A percentile compares a stretch with the other conserved stretches of the same genome.
Conservation (phyloP, 2,888 invertebrate genomes). For the Hipparchia sbordonii region DNA sequence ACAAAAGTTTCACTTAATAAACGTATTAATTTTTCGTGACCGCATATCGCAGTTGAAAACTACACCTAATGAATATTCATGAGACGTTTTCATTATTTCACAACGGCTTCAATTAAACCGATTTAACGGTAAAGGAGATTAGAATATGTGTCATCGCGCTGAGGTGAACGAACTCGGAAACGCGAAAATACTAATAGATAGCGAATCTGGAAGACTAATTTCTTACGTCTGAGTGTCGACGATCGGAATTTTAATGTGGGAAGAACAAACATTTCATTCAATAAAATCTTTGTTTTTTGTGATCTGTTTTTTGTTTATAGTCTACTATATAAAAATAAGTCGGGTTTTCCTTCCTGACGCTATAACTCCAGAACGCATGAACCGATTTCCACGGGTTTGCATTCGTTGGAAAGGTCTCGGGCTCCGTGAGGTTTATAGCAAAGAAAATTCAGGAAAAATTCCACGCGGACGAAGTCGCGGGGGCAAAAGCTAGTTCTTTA, state of each 20-base stretch:
- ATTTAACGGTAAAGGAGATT: constrained; percentile 39
- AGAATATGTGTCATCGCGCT: constrained; percentile 37
- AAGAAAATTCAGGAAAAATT: no score
- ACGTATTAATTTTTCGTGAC: neutral
- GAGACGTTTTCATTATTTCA: constrained; percentile 33
- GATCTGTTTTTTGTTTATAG: neutral
- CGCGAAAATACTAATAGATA: constrained; percentile 28
- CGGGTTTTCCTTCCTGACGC: no score
- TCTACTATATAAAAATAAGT: neutral
- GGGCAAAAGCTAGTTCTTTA: no score
- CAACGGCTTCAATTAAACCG: constrained; percentile 38
- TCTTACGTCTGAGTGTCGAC: constrained; percentile 3
- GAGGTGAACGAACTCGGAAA: constrained; percentile 39
- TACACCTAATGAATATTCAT: constrained; percentile 36
- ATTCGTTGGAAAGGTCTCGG: no score
- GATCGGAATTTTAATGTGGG: neutral
- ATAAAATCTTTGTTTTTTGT: neutral
- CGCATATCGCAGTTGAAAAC: neutral
- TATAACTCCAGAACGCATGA: no score
- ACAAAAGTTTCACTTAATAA: neutral
- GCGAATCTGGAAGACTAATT: constrained; percentile 15
- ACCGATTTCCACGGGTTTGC: no score
- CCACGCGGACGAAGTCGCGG: no score
- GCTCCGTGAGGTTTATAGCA: no score
- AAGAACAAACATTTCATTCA: constrained; percentile 6